Evolutionary conservation across 2,113 vertebrate species (phyloP), one percentile per base, ranked within the genome.

Genomic region (Procavia capensis): DNA sequence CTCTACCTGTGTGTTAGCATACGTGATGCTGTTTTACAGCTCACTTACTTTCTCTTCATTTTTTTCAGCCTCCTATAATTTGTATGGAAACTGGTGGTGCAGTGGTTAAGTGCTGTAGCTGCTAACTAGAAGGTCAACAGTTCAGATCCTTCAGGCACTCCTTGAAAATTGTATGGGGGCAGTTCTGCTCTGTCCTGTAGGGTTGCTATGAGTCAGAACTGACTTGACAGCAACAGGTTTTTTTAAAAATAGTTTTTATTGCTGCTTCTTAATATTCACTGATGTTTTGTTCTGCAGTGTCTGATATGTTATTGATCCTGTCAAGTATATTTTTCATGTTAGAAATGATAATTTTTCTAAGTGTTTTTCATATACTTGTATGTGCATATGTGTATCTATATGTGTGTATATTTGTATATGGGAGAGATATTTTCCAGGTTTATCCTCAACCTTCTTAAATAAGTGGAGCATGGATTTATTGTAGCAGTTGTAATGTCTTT

Each of bases 251-350:
- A 76, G 29, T 76, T 90, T 82, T 9, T 86, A 0, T 82, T 78
- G 24, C 7, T 95, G 24, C 31, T 31, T 54, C 36, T 82, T 82
- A 57, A 27, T 54, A 41, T 96, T 86, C 85, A 43, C 47, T 86
- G 22, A 79, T 70, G n/a, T 72, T 94, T 94, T 75, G n/a, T 61
- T 47, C 22, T 54, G 14, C 24, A 39, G 25, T 78, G 41, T 82
- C 75, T 70, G 70, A 85, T 82, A n/a, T 54, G 66, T 66, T 31
- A 9, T 86, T 90, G 85, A 50, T 27, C 50, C 5, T 64, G 36
- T 74, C 43, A 9, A 54, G 54, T 74, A 17, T 86, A 57, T 54
- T 63, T 96, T 96, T 96, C 24, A 68, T 89, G 27, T 90, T 16
- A 89, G 43, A 85, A 11, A 43, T 4, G 68, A 22, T 25, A 54